A percentile compares a stretch with the other conserved stretches of the same genome.
Conservation (phyloP, 2,113 vertebrate species). For the Gopherus evgoodei region DNA sequence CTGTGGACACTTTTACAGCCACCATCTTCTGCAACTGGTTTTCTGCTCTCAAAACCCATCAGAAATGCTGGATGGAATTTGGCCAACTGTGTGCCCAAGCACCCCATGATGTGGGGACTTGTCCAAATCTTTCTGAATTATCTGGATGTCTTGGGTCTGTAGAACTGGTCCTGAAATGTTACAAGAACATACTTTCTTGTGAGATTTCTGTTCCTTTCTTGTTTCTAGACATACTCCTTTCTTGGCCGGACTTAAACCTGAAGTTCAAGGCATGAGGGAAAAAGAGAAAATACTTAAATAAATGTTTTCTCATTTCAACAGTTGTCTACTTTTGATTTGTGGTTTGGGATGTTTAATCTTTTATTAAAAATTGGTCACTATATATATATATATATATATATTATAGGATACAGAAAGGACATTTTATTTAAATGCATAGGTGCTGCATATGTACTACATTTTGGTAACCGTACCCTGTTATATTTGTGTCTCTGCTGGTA, state of each 20-base stretch:
- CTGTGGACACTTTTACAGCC: not conserved
- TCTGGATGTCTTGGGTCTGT: not conserved
- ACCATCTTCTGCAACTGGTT: not conserved
- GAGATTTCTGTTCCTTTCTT: not conserved
- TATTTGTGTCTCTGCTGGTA: not conserved
- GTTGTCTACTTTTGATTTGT: not conserved
- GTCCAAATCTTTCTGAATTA: not conserved
- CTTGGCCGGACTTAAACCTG: not conserved
- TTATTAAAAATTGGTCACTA: not conserved
- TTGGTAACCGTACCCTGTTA: not conserved
- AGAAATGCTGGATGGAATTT: not conserved
- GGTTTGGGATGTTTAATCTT: not conserved
- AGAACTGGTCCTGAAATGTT: not conserved
- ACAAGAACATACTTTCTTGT: not conserved
- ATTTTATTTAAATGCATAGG: not conserved
- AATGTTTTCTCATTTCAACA: not conserved
- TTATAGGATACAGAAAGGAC: not conserved
- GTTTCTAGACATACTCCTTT: not conserved
- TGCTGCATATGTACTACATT: not conserved
- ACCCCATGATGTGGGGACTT: accelerated
- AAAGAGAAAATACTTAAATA: not conserved
- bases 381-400: no score
- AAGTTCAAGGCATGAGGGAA: not conserved
- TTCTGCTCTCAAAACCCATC: not conserved
- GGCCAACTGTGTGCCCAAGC: accelerated